Percentiles rank a stretch among this genome's conserved stretches.
Conservation (phyloP, 2,797 vertebrate genomes). For the Anisognathus igniventris region DNA sequence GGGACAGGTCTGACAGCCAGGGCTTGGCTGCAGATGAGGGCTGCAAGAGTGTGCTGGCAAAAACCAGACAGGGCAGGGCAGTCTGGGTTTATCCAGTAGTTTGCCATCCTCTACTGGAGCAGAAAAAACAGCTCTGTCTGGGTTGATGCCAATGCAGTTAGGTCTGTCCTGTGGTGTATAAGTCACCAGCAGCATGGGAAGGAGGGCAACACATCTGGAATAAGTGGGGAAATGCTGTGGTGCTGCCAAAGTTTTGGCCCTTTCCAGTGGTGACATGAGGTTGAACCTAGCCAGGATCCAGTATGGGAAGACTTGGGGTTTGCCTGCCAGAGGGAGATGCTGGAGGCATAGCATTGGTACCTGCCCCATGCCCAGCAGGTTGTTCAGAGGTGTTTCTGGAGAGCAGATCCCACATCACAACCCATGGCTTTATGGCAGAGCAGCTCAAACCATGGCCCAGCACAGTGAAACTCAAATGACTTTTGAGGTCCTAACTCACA, state of each 20-base stretch:
- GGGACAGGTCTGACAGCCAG: not conserved
- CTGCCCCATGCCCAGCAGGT: not conserved
- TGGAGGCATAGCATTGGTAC: not conserved
- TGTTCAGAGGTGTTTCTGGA: not conserved
- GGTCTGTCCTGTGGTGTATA: not conserved
- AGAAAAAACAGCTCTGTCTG: not conserved
- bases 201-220: not conserved
- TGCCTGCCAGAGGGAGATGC: not conserved
- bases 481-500: not conserved
- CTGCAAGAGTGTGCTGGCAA: not conserved
- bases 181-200: fast-evolving
- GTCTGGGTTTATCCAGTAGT: not conserved
- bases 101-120: not conserved
- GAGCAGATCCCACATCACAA: not conserved
- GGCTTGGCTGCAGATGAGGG: not conserved
- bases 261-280: not conserved
- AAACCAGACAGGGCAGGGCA: not conserved
- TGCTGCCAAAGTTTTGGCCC: not conserved
- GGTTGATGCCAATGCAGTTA: not conserved
- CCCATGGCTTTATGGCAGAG: fast-evolving
- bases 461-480: not conserved
- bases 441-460: not conserved
- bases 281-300: not conserved
- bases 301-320: not conserved
- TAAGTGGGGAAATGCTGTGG: not conserved